These are phyloP conservation scores for Cryptotermes secundus DNA, from an alignment of 1,140 invertebrate genomes.

Conservation along the genomic window DNA sequence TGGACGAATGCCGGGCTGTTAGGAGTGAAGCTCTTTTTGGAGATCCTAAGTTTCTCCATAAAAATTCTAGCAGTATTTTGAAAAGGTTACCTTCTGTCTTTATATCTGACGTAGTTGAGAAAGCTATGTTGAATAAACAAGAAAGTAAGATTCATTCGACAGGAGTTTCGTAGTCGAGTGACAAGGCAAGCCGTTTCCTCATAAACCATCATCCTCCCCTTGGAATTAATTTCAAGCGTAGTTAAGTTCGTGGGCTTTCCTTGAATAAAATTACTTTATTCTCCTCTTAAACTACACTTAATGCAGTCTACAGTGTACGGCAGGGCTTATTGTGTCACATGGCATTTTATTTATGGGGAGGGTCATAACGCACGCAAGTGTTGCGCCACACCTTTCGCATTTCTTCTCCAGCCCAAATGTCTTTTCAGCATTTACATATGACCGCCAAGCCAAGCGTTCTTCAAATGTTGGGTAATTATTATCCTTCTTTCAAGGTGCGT, in stretches of 20 bases:
- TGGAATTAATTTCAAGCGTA: neutral
- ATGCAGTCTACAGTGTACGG: neutral
- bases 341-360: neutral
- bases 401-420: neutral
- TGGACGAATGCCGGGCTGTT: no score
- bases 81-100: no score
- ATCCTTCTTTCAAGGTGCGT: no score
- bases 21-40: no score
- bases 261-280: neutral
- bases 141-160: no score
- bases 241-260: neutral
- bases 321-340: neutral
- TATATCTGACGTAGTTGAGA: no score
- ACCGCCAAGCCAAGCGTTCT: no score
- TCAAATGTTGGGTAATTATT: no score
- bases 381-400: neutral
- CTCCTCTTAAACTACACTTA: neutral
- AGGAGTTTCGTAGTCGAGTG: neutral
- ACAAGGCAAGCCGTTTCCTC: neutral
- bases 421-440: neutral
- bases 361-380: neutral
- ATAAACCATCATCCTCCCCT: neutral
- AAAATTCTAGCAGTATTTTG: no score
- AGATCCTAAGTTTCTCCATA: no score
- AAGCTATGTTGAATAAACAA: no score